phyloP scores from a whole-genome alignment of 2,888 invertebrate species.

The Tetranychus piercei region DNA sequence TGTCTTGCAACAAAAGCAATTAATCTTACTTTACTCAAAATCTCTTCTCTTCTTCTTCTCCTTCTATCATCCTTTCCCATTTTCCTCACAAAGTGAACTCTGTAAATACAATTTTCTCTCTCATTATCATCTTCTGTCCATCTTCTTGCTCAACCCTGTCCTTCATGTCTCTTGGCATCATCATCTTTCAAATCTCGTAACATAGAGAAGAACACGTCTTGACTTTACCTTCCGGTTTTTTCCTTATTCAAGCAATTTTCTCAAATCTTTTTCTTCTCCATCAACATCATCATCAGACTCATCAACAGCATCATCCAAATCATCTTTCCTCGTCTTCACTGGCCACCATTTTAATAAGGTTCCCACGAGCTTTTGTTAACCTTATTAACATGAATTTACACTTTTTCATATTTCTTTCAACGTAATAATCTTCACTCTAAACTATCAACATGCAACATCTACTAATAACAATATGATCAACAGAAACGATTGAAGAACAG shows the following conservation, averaged over 20 bases:
- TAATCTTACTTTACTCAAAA: not conserved
- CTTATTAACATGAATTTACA: not conserved
- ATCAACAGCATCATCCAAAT: not conserved
- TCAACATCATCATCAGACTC: not conserved
- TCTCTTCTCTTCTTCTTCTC: not conserved
- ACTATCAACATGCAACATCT: not conserved
- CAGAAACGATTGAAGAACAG: too few relatives aligned
- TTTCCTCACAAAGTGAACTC: too few relatives aligned
- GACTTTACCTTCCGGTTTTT: constrained; percentile 5
- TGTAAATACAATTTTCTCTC: not conserved
- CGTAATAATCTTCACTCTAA: constrained; percentile 1
- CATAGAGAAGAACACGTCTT: constrained; percentile 14
- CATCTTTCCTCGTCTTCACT: not conserved
- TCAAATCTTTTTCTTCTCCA: not conserved
- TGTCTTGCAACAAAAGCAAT: too few relatives aligned
- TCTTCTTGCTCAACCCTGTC: not conserved
- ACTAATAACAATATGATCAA: too few relatives aligned
- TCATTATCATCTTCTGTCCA: not conserved
- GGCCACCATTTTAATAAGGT: constrained; percentile 3
- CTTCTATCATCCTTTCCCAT: not conserved
- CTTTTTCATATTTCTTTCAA: not conserved
- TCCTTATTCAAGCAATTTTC: not conserved
- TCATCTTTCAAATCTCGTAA: not conserved
- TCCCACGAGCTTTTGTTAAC: not conserved
- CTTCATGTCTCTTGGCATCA: not conserved